Evolutionary conservation across 2,113 vertebrate genomes (phyloP), one percentile per base, ranked within the genome.

Genomic region (Corydoras maculifer): DNA sequence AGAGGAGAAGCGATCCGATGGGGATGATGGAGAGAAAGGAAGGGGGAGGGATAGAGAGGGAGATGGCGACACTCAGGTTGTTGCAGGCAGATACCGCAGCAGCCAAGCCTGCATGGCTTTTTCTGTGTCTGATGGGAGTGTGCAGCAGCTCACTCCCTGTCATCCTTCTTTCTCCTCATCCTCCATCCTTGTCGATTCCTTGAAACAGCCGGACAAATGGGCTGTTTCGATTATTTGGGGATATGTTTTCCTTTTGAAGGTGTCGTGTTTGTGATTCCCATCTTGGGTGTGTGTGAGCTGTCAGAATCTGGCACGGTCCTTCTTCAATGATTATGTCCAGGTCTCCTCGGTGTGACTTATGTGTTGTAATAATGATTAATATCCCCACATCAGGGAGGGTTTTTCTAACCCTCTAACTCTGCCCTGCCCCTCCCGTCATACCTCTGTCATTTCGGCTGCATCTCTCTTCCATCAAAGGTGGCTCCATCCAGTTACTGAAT

Each of bases 341-440:
- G 53, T 71, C 43, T 64, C 57, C 61, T 60, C 57, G 18, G 32
- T 74, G 76, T 70, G 66, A 75, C 61, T 72, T 31, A 68, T 74
- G 69, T 75, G 69, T 71, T 55, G 31, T 72, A 59, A 82, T 79
- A 72, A 80, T 79, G 77, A 81, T 80, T 82, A 76, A 81, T 80
- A 70, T 63, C 70, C 51, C 15, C 65, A 76, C 70, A 80, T 79
- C 62, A 78, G 75, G 65, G 65, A 70, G 58, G 66, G 13, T 69
- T 68, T 76, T 58, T 67, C 64, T 61, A 54, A 54, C 35, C 74
- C 35, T 59, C 30, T 68, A 48, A 58, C 14, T 65, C 18, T 25
- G 18, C 18, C 18, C 53, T 58, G 14, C 60, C 18, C 55, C 49
- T 29, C 55, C 68, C 58, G 73, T 68, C 61, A 53, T 10, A 55